Conservation (phyloP, 2,888 invertebrate species). For the Neocrepidodera transversa region DNA sequence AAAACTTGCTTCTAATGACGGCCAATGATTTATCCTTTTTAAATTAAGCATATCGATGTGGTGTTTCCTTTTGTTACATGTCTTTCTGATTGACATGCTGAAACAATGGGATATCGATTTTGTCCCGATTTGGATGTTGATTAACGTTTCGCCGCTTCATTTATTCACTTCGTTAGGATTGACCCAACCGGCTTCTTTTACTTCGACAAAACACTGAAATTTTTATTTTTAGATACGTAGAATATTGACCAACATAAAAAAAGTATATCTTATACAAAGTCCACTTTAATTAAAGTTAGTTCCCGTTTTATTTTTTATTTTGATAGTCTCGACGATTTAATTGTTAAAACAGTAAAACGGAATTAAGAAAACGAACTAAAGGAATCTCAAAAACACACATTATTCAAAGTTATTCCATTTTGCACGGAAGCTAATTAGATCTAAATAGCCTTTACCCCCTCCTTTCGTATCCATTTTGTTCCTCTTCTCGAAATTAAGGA, state of each 20-base stretch:
- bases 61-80: constrained; percentile 14
- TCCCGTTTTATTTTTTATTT: too few relatives aligned
- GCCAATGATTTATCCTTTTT: constrained; percentile 26
- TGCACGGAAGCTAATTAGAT: constrained; percentile 1
- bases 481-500: constrained; percentile 11
- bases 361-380: too few relatives aligned
- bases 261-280: too few relatives aligned
- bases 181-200: constrained; percentile 1
- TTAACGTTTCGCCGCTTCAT: constrained; percentile 22
- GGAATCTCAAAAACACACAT: neutral
- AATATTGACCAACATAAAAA: too few relatives aligned
- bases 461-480: constrained; percentile 2
- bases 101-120: constrained; percentile 22
- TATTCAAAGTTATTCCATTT: constrained; percentile 1
- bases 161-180: constrained; percentile 20
- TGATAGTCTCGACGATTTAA: too few relatives aligned
- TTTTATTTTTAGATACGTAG: neutral
- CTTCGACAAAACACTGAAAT: neutral
- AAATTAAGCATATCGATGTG: constrained; percentile 22
- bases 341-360: too few relatives aligned
- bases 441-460: constrained; percentile 1
- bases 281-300: too few relatives aligned
- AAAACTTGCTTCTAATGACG: constrained; percentile 12
- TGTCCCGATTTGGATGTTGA: constrained; percentile 16
- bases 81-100: constrained; percentile 16